phyloP scores from a whole-genome alignment of 2,113 vertebrate species.

The Suncus etruscus region DNA sequence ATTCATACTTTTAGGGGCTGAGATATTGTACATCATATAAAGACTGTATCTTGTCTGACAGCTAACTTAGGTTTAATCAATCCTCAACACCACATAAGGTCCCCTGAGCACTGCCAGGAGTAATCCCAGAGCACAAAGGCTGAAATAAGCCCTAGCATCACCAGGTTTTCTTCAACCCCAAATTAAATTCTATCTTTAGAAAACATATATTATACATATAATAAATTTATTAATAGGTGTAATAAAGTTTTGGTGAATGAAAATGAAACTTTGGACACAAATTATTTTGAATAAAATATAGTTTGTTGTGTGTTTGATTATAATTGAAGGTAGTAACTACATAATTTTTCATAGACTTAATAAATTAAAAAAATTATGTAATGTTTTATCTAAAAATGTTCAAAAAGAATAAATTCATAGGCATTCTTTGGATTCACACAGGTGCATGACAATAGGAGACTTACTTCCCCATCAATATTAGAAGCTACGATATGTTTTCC shows the following conservation, averaged over 20 bases:
- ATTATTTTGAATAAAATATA: not conserved
- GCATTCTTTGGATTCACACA: not conserved
- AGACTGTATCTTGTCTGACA: no score
- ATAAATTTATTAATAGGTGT: not conserved
- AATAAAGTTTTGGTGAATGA: constrained; percentile 10
- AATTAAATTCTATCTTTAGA: not conserved
- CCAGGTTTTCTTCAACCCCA: no score
- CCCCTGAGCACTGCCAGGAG: no score
- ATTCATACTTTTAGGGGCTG: no score
- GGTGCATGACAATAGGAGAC: not conserved
- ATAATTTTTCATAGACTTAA: not conserved
- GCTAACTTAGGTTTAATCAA: no score
- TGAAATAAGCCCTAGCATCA: no score
- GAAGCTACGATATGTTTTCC: not conserved
- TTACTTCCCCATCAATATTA: not conserved
- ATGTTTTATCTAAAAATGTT: not conserved
- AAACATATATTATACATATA: not conserved
- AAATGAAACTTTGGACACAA: not conserved
- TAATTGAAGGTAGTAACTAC: not conserved
- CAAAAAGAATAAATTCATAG: not conserved
- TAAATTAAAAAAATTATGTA: not conserved
- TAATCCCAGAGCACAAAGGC: no score
- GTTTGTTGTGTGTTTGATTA: not conserved
- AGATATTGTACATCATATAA: no score
- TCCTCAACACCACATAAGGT: no score